phyloP scores from a whole-genome alignment of 2,888 invertebrate genomes.

The Agrotis exclamationis region DNA sequence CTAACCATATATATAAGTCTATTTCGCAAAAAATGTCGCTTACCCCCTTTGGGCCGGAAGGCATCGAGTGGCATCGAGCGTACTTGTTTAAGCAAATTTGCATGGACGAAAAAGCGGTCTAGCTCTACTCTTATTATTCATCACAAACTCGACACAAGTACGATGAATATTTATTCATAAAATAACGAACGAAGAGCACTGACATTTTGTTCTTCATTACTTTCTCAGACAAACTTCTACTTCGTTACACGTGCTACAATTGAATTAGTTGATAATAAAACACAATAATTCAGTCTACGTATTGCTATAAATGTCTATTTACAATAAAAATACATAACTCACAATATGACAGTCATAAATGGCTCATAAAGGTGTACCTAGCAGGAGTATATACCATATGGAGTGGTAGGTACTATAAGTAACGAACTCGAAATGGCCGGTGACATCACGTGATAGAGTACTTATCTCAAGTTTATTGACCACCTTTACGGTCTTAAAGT shows the following conservation, averaged over 20 bases:
- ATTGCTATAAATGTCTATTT: conserved; percentile 68
- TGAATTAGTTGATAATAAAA: conserved; percentile 66
- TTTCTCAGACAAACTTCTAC: conserved; percentile 6
- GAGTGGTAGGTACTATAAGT: conserved; percentile 49
- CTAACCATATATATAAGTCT: too few species aligned
- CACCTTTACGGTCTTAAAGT: conserved; percentile 46
- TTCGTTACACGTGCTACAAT: conserved; percentile 43
- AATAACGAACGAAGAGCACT: conserved; percentile 20
- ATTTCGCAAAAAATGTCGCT: too few species aligned
- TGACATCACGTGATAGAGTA: conserved; percentile 45
- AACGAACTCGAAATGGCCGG: conserved; percentile 49
- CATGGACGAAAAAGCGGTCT: conserved; percentile 8
- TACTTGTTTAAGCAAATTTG: conserved; percentile 29
- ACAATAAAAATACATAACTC: conserved; percentile 66
- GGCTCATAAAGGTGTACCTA: conserved; percentile 65
- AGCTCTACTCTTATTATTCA: conserved; percentile 31
- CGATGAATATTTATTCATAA: conserved; percentile 29
- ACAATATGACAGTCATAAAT: conserved; percentile 72
- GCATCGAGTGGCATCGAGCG: conserved; percentile 13
- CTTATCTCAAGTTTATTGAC: conserved; percentile 54
- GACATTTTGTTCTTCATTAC: conserved; percentile 8
- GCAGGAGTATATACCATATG: neutral
- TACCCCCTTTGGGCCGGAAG: too few species aligned
- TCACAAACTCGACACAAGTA: conserved; percentile 26
- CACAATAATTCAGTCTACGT: conserved; percentile 54